Evolutionary conservation across 2,888 invertebrate species (phyloP).

Genomic region (Furcula furcula): DNA sequence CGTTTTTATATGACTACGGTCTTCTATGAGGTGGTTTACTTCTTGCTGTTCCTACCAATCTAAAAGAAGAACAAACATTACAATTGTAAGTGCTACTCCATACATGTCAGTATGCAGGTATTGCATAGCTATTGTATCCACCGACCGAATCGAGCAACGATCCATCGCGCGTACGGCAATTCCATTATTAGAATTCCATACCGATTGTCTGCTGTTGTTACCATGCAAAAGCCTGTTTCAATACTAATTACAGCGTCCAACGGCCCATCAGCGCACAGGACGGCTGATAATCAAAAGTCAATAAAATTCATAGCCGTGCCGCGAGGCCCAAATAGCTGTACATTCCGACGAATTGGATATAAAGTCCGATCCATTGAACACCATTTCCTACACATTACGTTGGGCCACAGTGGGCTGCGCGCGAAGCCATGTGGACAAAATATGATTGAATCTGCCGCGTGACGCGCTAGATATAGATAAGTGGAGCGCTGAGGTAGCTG

Average conservation of each 20-base stretch:
- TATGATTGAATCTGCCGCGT: background rate
- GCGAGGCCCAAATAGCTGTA: conserved; percentile 30
- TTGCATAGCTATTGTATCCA: too few species aligned
- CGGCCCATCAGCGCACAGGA: conserved; percentile 31
- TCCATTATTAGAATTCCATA: too few species aligned
- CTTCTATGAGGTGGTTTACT: too few species aligned
- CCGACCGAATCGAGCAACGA: too few species aligned
- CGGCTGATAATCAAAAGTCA: conserved; percentile 49
- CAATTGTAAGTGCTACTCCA: too few species aligned
- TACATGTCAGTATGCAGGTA: too few species aligned
- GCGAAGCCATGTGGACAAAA: background rate
- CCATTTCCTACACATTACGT: conserved; percentile 36
- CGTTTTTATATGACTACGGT: too few species aligned
- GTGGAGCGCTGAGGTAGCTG: too few species aligned
- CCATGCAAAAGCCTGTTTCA: conserved; percentile 1
- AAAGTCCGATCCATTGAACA: conserved; percentile 48
- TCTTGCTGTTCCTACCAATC: too few species aligned
- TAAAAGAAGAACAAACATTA: too few species aligned
- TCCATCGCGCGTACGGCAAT: too few species aligned
- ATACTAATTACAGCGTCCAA: conserved; percentile 36
- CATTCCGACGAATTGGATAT: conserved; percentile 36
- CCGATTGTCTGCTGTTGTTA: too few species aligned
- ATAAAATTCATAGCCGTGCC: conserved; percentile 50
- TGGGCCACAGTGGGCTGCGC: conserved; percentile 10
- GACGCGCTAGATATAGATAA: background rate